A percentile compares a stretch with the other conserved stretches of the same genome.
phyloP scores from a whole-genome alignment of 2,113 vertebrate species.

The Embiotoca jacksoni region DNA sequence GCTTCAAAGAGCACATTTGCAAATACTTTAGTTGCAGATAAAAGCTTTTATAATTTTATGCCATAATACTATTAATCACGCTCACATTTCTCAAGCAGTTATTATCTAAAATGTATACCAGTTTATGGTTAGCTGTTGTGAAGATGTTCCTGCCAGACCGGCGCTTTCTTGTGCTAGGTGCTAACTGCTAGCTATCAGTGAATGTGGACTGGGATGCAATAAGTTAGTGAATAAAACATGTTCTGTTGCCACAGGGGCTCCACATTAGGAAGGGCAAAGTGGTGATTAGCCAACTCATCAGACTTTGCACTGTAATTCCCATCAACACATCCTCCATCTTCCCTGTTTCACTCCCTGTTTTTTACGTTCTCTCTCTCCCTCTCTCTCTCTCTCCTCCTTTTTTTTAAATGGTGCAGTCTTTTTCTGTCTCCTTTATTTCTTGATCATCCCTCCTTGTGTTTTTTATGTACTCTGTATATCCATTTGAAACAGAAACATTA shows the following conservation, averaged over 20 bases:
- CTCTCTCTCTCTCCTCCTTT: background rate
- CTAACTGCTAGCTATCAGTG: conserved; percentile 72
- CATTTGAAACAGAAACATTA: background rate
- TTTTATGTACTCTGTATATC: background rate
- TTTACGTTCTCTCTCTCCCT: conserved; percentile 13
- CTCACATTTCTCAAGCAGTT: background rate
- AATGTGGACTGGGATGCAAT: conserved; percentile 79
- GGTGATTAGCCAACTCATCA: conserved; percentile 88
- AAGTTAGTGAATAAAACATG: conserved; percentile 89
- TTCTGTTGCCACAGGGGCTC: conserved; percentile 86
- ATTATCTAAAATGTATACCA: background rate
- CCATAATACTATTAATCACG: no score
- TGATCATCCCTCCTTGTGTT: background rate
- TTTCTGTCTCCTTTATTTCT: conserved; percentile 9
- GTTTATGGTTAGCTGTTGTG: conserved; percentile 14
- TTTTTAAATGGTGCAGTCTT: background rate
- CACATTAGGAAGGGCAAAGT: conserved; percentile 86
- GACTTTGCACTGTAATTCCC: conserved; percentile 83
- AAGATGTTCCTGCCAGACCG: conserved; percentile 11
- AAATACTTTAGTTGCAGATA: no score
- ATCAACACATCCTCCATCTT: conserved; percentile 65
- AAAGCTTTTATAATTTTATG: no score
- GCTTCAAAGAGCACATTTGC: no score
- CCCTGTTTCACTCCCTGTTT: conserved; percentile 17
- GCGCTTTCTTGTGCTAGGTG: conserved; percentile 40